Conservation (phyloP, 1,140 invertebrate species). For the Lamellibrachia luymesi region DNA sequence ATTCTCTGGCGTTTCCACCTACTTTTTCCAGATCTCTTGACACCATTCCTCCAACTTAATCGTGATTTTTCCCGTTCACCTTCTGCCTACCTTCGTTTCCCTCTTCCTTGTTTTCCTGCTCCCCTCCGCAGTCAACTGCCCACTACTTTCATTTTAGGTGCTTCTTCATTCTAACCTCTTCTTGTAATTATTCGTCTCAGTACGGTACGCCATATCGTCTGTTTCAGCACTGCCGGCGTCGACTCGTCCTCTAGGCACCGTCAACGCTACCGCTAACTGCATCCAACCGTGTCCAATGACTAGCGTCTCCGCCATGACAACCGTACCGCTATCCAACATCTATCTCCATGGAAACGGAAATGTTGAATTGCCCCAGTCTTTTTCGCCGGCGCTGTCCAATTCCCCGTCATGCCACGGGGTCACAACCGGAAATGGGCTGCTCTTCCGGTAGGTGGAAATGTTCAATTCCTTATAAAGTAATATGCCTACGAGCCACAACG, state of each 20-base stretch:
- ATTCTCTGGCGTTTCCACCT: too few species aligned
- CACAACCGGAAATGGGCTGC: background rate
- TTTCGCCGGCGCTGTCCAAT: background rate
- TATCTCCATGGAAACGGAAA: background rate
- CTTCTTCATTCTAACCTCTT: too few species aligned
- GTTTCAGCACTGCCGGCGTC: background rate
- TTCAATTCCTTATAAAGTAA: too few species aligned
- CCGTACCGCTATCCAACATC: background rate
- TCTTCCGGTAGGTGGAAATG: background rate
- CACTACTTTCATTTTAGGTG: too few species aligned
- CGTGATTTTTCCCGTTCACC: too few species aligned
- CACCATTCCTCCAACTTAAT: too few species aligned
- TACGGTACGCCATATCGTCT: background rate
- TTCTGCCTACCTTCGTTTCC: too few species aligned
- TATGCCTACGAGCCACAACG: too few species aligned
- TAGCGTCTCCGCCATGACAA: background rate
- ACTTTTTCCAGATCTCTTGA: too few species aligned
- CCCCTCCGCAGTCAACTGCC: too few species aligned
- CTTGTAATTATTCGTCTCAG: too few species aligned
- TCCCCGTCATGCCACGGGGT: background rate
- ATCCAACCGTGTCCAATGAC: background rate
- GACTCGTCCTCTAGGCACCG: background rate
- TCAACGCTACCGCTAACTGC: background rate
- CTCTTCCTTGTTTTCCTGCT: too few species aligned
- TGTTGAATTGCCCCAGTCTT: background rate